phyloP scores from a whole-genome alignment of 2,113 vertebrate species.

The Sceloporus undulatus region DNA sequence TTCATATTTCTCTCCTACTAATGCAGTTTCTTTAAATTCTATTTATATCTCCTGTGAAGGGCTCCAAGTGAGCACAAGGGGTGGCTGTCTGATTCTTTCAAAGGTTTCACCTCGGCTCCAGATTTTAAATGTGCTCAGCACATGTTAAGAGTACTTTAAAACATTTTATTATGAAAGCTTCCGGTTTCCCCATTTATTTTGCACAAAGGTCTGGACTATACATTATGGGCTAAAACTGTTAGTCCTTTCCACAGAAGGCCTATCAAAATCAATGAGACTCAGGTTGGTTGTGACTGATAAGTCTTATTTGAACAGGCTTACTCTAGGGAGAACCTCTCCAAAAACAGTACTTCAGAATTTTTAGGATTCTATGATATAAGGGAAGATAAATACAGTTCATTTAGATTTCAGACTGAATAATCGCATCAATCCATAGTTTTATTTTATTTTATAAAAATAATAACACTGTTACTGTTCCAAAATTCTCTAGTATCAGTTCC shows the following conservation, averaged over 20 bases:
- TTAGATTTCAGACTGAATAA: constrained; percentile 29
- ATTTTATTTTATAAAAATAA: neutral
- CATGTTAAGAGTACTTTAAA: constrained; percentile 42
- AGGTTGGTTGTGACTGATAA: neutral
- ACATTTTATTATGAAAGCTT: constrained; percentile 54
- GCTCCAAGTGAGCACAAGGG: constrained; percentile 46
- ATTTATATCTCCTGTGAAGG: constrained; percentile 42
- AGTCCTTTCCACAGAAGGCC: too few relatives aligned
- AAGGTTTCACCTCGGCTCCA: constrained; percentile 30
- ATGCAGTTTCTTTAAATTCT: constrained; percentile 44
- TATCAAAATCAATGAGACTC: too few relatives aligned
- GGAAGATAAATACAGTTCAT: constrained; percentile 31
- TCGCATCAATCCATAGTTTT: neutral
- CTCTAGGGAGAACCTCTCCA: too few relatives aligned
- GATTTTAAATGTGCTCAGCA: constrained; percentile 48
- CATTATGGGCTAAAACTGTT: neutral
- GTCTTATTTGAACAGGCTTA: neutral
- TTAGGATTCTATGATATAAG: constrained; percentile 36
- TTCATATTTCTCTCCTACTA: constrained; percentile 44
- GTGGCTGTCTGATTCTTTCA: constrained; percentile 56
- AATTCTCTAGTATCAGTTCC: neutral
- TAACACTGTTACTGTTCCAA: neutral
- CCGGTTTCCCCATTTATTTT: constrained; percentile 47
- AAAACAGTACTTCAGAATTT: neutral
- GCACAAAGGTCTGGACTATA: constrained; percentile 26